A percentile compares a stretch with the other conserved stretches of the same genome.
Conservation (phyloP, 2,113 vertebrate species). For the Rhadina sibilatrix region DNA sequence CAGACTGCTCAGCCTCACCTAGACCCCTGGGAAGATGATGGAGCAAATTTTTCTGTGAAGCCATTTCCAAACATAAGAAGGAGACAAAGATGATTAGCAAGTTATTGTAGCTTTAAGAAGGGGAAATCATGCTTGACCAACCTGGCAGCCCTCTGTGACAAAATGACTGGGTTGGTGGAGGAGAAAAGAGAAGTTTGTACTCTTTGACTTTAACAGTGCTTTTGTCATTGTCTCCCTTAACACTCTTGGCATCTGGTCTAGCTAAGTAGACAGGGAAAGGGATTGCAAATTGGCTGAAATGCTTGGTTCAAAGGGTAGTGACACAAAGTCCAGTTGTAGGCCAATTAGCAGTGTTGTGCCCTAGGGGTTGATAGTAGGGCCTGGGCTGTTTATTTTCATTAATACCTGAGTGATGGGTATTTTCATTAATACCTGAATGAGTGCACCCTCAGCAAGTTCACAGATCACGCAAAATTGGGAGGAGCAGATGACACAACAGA, state of each 20-base stretch:
- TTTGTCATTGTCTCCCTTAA: not conserved
- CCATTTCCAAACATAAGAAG: not conserved
- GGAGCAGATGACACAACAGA: not conserved
- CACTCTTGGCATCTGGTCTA: fast-evolving
- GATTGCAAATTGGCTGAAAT: not conserved
- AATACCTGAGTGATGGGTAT: not conserved
- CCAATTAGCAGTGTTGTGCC: not conserved
- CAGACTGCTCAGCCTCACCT: not conserved
- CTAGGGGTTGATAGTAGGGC: not conserved
- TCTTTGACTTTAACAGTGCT: not conserved
- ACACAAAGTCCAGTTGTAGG: not conserved
- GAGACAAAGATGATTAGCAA: not conserved
- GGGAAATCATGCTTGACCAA: not conserved
- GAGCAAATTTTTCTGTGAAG: not conserved
- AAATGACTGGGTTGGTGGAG: not conserved
- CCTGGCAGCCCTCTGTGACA: not conserved
- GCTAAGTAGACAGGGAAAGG: not conserved
- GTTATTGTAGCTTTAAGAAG: not conserved
- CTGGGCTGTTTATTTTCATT: not conserved
- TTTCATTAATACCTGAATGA: not conserved
- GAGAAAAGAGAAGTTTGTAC: not conserved
- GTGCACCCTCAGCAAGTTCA: not conserved
- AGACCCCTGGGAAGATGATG: not conserved
- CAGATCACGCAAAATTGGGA: not conserved
- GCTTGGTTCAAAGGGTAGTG: not conserved